These are phyloP conservation scores for Diacarnus erythraeanus DNA, from an alignment of 37 sponge, comb jelly and placozoan species.

Conservation along the genomic window DNA sequence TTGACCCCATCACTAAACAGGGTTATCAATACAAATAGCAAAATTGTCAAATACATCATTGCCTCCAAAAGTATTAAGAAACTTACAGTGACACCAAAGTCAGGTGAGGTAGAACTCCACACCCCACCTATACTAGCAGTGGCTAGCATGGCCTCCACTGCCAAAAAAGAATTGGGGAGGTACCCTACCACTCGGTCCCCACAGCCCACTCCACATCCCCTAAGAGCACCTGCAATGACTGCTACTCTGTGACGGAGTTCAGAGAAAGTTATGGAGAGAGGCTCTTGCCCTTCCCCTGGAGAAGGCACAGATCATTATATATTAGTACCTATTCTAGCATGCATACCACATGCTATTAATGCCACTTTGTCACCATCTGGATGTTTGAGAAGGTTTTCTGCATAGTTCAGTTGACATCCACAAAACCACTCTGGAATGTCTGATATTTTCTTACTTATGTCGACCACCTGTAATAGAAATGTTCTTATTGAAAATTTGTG, in stretches of 20 bases:
- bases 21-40: background rate
- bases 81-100: constrained; percentile 96
- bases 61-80: background rate
- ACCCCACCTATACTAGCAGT: constrained; percentile 88
- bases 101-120: constrained; percentile 98
- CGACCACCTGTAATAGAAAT: constrained; percentile 78
- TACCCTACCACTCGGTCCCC: constrained; percentile 96
- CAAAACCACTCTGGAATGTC: constrained; percentile 96
- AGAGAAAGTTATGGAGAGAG: constrained; percentile 58
- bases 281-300: constrained; percentile 86
- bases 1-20: background rate
- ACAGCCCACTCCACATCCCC: constrained; percentile 61
- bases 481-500: background rate
- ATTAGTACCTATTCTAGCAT: background rate
- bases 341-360: constrained; percentile 67
- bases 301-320: background rate
- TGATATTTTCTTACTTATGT: constrained; percentile 65
- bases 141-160: constrained; percentile 97
- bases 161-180: constrained; percentile 88
- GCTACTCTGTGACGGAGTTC: constrained; percentile 74
- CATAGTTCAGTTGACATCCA: constrained; percentile 92
- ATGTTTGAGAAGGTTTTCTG: constrained; percentile 90
- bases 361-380: constrained; percentile 74
- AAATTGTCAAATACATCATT: no score
- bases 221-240: constrained; percentile 77